These are phyloP conservation scores for Oreonectes daqikongensis DNA, from an alignment of 2,797 vertebrate species.

Conservation along the genomic window DNA sequence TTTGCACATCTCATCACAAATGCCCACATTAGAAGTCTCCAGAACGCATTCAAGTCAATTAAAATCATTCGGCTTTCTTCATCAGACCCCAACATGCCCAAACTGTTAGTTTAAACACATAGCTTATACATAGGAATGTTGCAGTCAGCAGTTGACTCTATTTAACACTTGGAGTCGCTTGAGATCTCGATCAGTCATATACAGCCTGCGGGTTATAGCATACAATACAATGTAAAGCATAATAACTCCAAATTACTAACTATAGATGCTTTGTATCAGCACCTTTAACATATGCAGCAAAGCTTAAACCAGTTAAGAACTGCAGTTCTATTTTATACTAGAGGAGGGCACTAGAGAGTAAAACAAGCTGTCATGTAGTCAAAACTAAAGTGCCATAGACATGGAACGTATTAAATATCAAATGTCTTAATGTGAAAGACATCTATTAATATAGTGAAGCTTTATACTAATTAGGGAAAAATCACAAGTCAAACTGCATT, in stretches of 20 bases:
- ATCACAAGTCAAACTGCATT: constrained; percentile 49
- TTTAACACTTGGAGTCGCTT: constrained; percentile 28
- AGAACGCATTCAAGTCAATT: constrained; percentile 31
- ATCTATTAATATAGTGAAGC: constrained; percentile 62
- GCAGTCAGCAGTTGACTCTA: constrained; percentile 24
- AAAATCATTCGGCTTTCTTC: constrained; percentile 6
- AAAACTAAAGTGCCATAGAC: constrained; percentile 45
- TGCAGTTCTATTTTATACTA: constrained; percentile 15
- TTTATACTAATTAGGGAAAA: constrained; percentile 56
- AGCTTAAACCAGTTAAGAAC: constrained; percentile 34
- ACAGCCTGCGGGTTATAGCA: neutral
- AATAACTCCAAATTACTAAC: neutral
- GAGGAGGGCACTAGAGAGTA: constrained; percentile 25
- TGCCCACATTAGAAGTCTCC: constrained; percentile 47
- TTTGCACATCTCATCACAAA: constrained; percentile 70
- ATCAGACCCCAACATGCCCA: constrained; percentile 24
- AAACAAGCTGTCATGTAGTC: constrained; percentile 1
- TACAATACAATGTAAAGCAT: constrained; percentile 27
- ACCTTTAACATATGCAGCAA: constrained; percentile 13
- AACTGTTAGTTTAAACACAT: constrained; percentile 26
- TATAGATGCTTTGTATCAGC: neutral
- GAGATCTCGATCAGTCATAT: constrained; percentile 1
- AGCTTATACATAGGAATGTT: constrained; percentile 36
- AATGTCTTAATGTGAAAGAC: constrained; percentile 54
- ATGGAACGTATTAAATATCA: constrained; percentile 25